Evolutionary conservation across 2,888 invertebrate species (phyloP), one percentile per base, ranked within the genome.

Genomic region (Schrankia costaestrigalis): DNA sequence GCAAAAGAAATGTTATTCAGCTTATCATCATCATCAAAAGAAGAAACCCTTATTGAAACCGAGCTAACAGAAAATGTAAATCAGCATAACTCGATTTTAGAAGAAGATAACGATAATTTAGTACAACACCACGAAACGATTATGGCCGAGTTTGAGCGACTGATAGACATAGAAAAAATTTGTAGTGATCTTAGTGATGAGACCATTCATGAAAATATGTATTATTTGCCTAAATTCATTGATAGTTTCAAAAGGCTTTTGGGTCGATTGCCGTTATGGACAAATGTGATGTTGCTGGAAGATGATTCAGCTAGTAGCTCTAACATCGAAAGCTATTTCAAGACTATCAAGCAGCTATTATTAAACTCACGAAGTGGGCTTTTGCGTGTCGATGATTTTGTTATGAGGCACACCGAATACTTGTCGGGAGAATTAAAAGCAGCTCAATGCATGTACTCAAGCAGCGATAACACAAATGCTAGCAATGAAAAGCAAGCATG

Each of bases 311-410:
- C 41, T 11, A 33, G 35, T 23, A 41, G 41, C 13, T 26, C 22
- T 32, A 36, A 36, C 3, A 10, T 32, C 11, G 36, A 41, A 36
- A 41, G 41, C 11, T 41, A 41, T 23, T 41, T 41, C 18, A 41
- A 37, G 14, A 37, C 15, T 37, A 19, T 37, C 6, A 37, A 37
- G 28, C 23, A 22, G 22, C 19, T 32, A 12, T 19, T 31, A 31
- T 31, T 37, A 3, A 13, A 26, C 32, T 24, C 25, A 26, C 9
- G 26, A 23, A 36, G 32, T 32, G 35, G 35, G 9, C 25, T 41
- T 8, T 5, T 41, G 25, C 18, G 26, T 13, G 32, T 36, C n/a
- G 35, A 41, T 28, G 31, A 29, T 17, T 41, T 41, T 35, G 17
- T 41, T 26, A 31, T 35, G 23, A 40, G 14, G 10, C 40, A 40